Evolutionary conservation across 2,113 vertebrate genomes (phyloP).

Genomic region (Gracilinanus agilis): DNA sequence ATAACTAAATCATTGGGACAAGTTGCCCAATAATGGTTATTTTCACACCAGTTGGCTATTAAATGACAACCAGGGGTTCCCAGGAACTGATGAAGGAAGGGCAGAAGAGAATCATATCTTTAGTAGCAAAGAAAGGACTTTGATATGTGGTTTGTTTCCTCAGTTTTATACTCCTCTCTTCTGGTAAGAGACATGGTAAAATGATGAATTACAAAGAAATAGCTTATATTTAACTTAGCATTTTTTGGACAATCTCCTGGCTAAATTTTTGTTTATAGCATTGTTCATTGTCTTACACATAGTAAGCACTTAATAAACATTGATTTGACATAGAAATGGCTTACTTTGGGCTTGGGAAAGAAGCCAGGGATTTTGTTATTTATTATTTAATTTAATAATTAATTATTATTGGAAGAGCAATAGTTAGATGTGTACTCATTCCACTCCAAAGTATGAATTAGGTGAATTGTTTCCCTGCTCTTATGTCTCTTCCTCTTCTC

Average conservation of each 20-base stretch:
- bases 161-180: background rate
- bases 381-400: too few species aligned
- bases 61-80: background rate
- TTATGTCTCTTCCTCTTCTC: too few species aligned
- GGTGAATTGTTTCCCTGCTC: too few species aligned
- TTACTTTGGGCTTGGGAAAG: background rate
- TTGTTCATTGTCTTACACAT: background rate
- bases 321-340: slow-evolving; percentile 4
- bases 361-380: too few species aligned
- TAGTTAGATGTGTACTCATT: too few species aligned
- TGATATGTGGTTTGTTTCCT: background rate
- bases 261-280: background rate
- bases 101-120: background rate
- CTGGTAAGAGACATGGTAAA: background rate
- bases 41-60: background rate
- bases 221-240: background rate
- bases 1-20: background rate
- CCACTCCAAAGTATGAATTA: too few species aligned
- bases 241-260: background rate
- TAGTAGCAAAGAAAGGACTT: background rate
- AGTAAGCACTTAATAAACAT: background rate
- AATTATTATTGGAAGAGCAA: too few species aligned
- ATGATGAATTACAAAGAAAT: background rate
- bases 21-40: background rate
- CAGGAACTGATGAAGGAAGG: background rate